Percentiles rank a stretch among this genome's conserved stretches.
phyloP scores from a whole-genome alignment of 2,888 invertebrate species.

The Ceratothoa steindachneri region DNA sequence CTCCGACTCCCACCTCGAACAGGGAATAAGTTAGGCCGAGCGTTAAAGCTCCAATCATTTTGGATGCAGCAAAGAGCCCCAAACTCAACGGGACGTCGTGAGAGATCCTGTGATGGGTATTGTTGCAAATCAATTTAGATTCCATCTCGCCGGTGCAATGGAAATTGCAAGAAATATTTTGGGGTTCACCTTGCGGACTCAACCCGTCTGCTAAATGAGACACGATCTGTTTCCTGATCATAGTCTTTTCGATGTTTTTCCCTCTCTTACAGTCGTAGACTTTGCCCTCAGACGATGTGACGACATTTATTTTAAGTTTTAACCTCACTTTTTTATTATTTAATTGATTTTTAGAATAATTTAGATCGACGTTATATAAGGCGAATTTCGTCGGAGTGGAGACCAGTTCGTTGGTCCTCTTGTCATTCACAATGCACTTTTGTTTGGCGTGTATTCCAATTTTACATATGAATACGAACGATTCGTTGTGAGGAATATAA shows the following conservation, averaged over 20 bases:
- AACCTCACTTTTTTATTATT: not conserved
- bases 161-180: constrained; percentile 23
- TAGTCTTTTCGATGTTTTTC: constrained; percentile 8
- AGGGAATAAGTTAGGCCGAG: constrained; percentile 54
- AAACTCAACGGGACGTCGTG: constrained; percentile 32
- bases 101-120: not conserved
- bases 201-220: not conserved
- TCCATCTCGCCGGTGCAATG: constrained; percentile 29
- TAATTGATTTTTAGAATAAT: not conserved
- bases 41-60: constrained; percentile 21
- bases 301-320: not conserved
- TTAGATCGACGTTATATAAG: constrained; percentile 19
- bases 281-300: constrained; percentile 14
- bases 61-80: constrained; percentile 31
- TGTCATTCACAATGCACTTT: constrained; percentile 39
- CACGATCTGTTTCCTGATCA: constrained; percentile 4
- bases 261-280: constrained; percentile 31
- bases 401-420: constrained; percentile 28
- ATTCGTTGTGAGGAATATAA: not conserved
- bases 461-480: constrained; percentile 23
- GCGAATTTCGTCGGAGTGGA: constrained; percentile 19
- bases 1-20: constrained; percentile 65
- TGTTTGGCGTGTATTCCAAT: constrained; percentile 15
- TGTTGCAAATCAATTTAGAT: constrained; percentile 24
- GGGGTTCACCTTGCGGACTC: no score